These are phyloP conservation scores for Diaprepes abbreviatus DNA, from an alignment of 2,888 invertebrate species.

Conservation along the genomic window DNA sequence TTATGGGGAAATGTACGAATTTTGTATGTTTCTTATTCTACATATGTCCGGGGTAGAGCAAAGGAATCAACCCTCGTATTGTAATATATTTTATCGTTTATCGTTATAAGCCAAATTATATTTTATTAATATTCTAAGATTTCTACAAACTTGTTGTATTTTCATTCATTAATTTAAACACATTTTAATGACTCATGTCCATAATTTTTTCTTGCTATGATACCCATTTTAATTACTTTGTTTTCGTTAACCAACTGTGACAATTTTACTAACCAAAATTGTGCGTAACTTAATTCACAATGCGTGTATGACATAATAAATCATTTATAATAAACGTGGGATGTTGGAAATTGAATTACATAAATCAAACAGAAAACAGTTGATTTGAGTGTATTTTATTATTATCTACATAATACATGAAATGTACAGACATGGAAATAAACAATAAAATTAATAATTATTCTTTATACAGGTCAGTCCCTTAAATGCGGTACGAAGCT, in stretches of 20 bases:
- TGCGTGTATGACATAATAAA: not conserved
- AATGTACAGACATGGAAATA: constrained; percentile 60
- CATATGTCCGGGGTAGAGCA: no score
- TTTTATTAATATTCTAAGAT: no score
- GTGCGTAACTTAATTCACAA: not conserved
- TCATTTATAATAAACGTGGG: not conserved
- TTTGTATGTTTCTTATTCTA: no score
- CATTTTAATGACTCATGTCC: constrained; percentile 3
- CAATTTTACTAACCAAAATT: constrained; percentile 15
- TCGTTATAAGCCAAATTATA: no score
- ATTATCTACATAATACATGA: constrained; percentile 56
- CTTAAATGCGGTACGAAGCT: constrained; percentile 35
- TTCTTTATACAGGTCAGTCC: constrained; percentile 58
- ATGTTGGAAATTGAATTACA: not conserved
- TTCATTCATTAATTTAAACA: constrained; percentile 13
- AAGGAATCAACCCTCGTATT: no score
- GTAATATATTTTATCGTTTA: no score
- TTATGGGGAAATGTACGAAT: no score
- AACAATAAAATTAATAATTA: constrained; percentile 54
- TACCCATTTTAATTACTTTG: constrained; percentile 14
- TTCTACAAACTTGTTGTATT: not conserved
- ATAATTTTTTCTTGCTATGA: constrained; percentile 20
- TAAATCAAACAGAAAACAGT: constrained; percentile 13
- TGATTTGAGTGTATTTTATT: constrained; percentile 22
- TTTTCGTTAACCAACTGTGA: constrained; percentile 5